These are phyloP conservation scores for Spea hammondii DNA, from an alignment of 2,797 vertebrate genomes.

Conservation along the genomic window DNA sequence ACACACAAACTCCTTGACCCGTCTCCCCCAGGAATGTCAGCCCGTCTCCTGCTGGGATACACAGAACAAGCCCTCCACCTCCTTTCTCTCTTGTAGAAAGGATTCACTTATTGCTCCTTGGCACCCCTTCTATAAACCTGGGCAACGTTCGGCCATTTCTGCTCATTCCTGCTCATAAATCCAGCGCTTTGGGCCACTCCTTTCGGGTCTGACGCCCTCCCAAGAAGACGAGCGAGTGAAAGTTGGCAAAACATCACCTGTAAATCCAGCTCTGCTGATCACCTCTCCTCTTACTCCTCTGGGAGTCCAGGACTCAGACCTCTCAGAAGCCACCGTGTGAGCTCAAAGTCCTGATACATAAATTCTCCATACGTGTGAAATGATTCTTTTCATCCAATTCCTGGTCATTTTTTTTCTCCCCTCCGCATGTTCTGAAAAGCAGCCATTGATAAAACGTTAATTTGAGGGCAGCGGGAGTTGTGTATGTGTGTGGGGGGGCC, in stretches of 20 bases:
- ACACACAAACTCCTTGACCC: not conserved
- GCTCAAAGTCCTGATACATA: constrained; percentile 49
- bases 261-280: constrained; percentile 48
- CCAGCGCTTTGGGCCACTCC: constrained; percentile 40
- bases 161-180: constrained; percentile 50
- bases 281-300: constrained; percentile 28
- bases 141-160: constrained; percentile 41
- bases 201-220: constrained; percentile 45
- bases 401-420: constrained; percentile 37
- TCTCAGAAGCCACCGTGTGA: constrained; percentile 41
- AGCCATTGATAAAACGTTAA: constrained; percentile 38
- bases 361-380: constrained; percentile 52
- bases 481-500: constrained; percentile 31
- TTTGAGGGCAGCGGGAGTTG: constrained; percentile 16
- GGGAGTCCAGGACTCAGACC: constrained; percentile 31
- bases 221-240: constrained; percentile 46
- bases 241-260: constrained; percentile 40
- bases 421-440: constrained; percentile 42
- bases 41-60: constrained; percentile 4
- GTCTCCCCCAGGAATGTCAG: not conserved
- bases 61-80: not conserved
- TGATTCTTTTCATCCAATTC: constrained; percentile 53
- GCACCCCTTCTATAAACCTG: constrained; percentile 24
- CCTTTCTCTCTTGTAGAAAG: constrained; percentile 10
- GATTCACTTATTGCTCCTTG: constrained; percentile 35